Evolutionary conservation across 2,888 invertebrate species (phyloP).

Genomic region (Tromatobia lineatoria): DNA sequence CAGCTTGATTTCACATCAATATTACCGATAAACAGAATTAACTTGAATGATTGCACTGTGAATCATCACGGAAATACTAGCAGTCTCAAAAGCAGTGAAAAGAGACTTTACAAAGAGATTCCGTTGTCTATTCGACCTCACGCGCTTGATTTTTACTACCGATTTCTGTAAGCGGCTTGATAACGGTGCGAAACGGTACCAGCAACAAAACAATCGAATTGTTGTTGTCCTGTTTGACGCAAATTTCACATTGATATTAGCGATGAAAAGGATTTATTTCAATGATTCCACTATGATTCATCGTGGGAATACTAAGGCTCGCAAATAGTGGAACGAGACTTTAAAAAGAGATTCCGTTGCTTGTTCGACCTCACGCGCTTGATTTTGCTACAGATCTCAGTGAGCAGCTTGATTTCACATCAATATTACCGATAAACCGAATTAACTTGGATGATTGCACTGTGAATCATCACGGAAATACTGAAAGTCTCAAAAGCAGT

Average conservation of each 20-base stretch:
- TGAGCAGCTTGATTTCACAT: no score
- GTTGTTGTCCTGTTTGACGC: background rate
- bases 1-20: no score
- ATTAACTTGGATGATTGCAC: no score
- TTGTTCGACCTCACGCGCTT: no score
- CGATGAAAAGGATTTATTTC: background rate
- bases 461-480: background rate
- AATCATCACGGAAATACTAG: background rate
- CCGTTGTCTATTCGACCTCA: conserved; percentile 13
- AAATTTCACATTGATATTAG: background rate
- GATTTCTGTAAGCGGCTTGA: background rate
- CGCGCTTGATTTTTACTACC: background rate
- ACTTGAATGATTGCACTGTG: no score
- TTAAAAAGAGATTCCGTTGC: background rate
- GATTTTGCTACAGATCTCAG: no score
- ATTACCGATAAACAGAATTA: no score
- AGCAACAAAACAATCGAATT: background rate
- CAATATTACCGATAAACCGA: no score
- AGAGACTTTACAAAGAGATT: background rate
- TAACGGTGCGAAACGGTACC: background rate
- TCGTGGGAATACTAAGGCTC: no score
- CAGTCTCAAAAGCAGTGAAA: no score
- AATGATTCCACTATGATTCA: background rate
- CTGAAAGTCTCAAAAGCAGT: no score
- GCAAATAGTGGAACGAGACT: background rate